Percentiles rank a stretch among this genome's conserved stretches.
Conservation (phyloP, 2,888 invertebrate genomes). For the Gastracanthus pulcherrimus region DNA sequence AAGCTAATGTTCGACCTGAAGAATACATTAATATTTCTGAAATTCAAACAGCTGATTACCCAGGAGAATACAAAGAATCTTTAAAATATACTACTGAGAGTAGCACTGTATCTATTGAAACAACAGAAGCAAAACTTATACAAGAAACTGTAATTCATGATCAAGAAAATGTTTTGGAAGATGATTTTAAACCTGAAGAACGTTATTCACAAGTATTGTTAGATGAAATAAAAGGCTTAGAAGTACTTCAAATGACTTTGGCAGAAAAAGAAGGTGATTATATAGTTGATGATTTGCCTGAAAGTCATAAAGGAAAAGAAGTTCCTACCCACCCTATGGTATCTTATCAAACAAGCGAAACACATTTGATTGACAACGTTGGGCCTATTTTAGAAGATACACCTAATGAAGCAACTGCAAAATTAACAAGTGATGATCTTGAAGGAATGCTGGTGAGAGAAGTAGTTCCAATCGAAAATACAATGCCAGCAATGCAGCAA, state of each 20-base stretch:
- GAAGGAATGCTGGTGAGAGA: constrained; percentile 80
- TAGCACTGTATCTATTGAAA: constrained; percentile 79
- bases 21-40: constrained; percentile 83
- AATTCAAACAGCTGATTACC: constrained; percentile 80
- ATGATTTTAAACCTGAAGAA: constrained; percentile 72
- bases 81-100: constrained; percentile 80
- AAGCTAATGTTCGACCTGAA: constrained; percentile 80
- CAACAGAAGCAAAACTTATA: constrained; percentile 83
- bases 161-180: constrained; percentile 79
- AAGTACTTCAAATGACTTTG: constrained; percentile 81
- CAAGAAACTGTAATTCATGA: constrained; percentile 83
- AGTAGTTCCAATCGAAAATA: constrained; percentile 80
- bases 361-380: constrained; percentile 76
- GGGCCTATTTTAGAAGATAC: constrained; percentile 73
- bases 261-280: constrained; percentile 84
- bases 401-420: constrained; percentile 76
- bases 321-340: constrained; percentile 79
- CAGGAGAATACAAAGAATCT: constrained; percentile 79
- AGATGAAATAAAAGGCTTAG: constrained; percentile 82
- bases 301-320: constrained; percentile 79
- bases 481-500: constrained; percentile 76
- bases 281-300: constrained; percentile 78
- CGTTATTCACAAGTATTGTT: constrained; percentile 78
- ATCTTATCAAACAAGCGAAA: constrained; percentile 79
- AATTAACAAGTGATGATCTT: constrained; percentile 73